Evolutionary conservation across 1,140 invertebrate genomes (phyloP).

Genomic region (Araneus ventricosus): DNA sequence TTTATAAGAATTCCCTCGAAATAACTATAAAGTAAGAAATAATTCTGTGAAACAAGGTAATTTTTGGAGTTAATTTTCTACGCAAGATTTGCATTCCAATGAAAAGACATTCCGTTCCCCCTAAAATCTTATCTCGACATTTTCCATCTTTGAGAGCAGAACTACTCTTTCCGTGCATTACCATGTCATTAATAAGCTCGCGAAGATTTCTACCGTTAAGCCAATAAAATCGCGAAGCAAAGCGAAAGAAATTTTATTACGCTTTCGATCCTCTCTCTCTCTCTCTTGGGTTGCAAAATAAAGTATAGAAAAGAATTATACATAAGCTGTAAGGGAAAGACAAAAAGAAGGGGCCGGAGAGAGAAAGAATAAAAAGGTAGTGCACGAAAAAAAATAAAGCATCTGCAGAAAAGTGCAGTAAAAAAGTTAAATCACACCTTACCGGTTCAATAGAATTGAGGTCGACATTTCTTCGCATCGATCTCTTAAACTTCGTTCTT

Average conservation of each 20-base stretch:
- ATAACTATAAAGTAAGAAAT: no score
- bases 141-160: neutral
- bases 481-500: constrained; percentile 53
- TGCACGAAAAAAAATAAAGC: neutral
- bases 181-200: constrained; percentile 47
- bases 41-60: no score
- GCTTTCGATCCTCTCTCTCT: constrained; percentile 15
- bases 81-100: neutral
- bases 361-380: neutral
- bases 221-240: constrained; percentile 35
- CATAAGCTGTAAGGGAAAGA: constrained; percentile 30
- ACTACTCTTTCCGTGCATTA: neutral
- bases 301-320: constrained; percentile 47
- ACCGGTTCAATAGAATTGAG: constrained; percentile 66
- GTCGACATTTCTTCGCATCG: constrained; percentile 59
- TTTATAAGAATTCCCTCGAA: no score
- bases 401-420: constrained; percentile 18
- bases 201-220: constrained; percentile 32
- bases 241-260: constrained; percentile 52
- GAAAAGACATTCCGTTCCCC: neutral
- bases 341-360: neutral
- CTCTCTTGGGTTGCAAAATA: constrained; percentile 36
- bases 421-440: constrained; percentile 67
- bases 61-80: neutral
- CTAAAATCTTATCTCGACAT: neutral